Evolutionary conservation across 1,140 invertebrate species (phyloP).

Genomic region (Drusus annulatus): DNA sequence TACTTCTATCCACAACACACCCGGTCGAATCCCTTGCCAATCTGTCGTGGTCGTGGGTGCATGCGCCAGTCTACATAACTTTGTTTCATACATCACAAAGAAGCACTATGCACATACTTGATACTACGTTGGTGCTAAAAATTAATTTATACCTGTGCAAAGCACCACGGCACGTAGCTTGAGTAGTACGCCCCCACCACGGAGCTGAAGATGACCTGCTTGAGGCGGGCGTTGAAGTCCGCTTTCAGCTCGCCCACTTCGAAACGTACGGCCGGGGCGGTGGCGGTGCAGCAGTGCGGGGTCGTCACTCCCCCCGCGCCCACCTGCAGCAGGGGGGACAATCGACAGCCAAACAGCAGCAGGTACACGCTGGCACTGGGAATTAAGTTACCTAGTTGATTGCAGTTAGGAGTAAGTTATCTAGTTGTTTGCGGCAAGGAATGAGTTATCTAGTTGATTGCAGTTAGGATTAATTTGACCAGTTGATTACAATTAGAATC

Average conservation of each 20-base stretch:
- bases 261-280: conserved; percentile 80
- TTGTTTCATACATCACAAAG: no score
- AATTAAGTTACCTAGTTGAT: background rate
- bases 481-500: no score
- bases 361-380: conserved; percentile 87
- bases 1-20: no score
- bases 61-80: no score
- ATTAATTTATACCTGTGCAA: conserved; percentile 79
- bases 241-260: conserved; percentile 88
- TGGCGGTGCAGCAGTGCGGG: conserved; percentile 81
- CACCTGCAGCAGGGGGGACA: conserved; percentile 81
- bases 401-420: no score
- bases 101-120: no score
- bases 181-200: conserved; percentile 92
- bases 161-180: conserved; percentile 91
- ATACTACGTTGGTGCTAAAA: background rate
- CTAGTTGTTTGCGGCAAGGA: no score
- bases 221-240: conserved; percentile 92
- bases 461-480: background rate
- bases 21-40: no score
- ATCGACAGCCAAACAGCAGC: conserved; percentile 85
- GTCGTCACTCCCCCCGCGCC: conserved; percentile 68
- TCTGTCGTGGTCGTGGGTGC: no score
- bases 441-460: no score
- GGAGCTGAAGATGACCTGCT: conserved; percentile 92